A percentile compares a stretch with the other conserved stretches of the same genome.
Conservation (phyloP, 2,888 invertebrate genomes). For the Macrosiphum euphorbiae region DNA sequence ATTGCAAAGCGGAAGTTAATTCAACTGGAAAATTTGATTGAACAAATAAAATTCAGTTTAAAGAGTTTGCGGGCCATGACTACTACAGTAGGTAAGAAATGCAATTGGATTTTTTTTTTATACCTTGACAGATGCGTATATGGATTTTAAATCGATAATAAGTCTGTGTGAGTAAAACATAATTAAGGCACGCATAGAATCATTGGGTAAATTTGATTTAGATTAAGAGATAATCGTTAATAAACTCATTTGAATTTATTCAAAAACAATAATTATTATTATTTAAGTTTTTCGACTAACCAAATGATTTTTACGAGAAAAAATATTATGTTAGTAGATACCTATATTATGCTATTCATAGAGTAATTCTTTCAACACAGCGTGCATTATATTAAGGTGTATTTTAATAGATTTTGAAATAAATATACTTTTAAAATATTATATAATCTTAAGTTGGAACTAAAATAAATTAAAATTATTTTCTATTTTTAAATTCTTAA, state of each 20-base stretch:
- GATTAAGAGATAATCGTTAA: not conserved
- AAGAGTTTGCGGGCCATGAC: not conserved
- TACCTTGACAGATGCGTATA: not conserved
- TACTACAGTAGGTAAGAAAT: not conserved
- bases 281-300: no score
- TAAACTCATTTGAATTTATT: not conserved
- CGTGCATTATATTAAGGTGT: no score
- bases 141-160: not conserved
- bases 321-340: not conserved
- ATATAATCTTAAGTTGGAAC: not conserved
- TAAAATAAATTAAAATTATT: not conserved
- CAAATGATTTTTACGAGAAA: not conserved
- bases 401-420: not conserved
- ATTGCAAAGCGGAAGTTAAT: slow-evolving; percentile 1
- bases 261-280: not conserved
- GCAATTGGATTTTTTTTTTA: not conserved
- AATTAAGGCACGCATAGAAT: not conserved
- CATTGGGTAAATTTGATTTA: not conserved
- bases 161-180: not conserved
- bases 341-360: not conserved
- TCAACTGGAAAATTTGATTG: slow-evolving; percentile 36
- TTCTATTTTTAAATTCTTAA: not conserved
- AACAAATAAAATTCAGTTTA: not conserved
- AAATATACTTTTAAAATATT: not conserved
- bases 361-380: not conserved